Evolutionary conservation across 2,888 invertebrate genomes (phyloP).

Genomic region (Ceriagrion tenellum): DNA sequence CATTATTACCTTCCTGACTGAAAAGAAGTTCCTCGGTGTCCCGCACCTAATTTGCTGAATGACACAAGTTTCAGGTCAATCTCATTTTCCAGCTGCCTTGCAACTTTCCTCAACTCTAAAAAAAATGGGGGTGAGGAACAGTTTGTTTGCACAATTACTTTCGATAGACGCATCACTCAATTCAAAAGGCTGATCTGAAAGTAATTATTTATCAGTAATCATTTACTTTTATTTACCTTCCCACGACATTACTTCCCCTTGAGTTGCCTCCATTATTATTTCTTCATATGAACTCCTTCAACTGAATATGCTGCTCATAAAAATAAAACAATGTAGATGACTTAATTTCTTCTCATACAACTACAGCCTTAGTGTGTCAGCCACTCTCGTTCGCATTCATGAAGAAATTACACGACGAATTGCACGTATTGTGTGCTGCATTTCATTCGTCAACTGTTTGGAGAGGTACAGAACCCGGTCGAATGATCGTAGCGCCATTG

Average conservation of each 20-base stretch:
- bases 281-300: neutral
- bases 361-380: too few species aligned
- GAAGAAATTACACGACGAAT: too few species aligned
- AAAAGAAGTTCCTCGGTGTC: slow-evolving; percentile 74
- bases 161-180: neutral
- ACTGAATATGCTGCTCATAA: neutral
- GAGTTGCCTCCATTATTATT: slow-evolving; percentile 38
- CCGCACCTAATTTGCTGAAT: slow-evolving; percentile 95
- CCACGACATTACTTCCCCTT: slow-evolving; percentile 24
- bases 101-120: slow-evolving; percentile 94
- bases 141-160: neutral
- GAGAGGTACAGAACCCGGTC: neutral
- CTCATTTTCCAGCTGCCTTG: slow-evolving; percentile 96
- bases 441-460: neutral
- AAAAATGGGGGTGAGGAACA: neutral
- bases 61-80: slow-evolving; percentile 97
- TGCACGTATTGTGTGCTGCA: too few species aligned
- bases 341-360: neutral
- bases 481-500: neutral
- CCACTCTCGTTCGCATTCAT: too few species aligned
- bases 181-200: neutral
- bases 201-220: neutral
- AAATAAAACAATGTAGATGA: neutral
- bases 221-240: slow-evolving; percentile 17
- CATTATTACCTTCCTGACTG: slow-evolving; percentile 72